Percentiles rank a stretch among this genome's conserved stretches.
phyloP scores from a whole-genome alignment of 2,888 invertebrate species.

The Antheraea yamamai region DNA sequence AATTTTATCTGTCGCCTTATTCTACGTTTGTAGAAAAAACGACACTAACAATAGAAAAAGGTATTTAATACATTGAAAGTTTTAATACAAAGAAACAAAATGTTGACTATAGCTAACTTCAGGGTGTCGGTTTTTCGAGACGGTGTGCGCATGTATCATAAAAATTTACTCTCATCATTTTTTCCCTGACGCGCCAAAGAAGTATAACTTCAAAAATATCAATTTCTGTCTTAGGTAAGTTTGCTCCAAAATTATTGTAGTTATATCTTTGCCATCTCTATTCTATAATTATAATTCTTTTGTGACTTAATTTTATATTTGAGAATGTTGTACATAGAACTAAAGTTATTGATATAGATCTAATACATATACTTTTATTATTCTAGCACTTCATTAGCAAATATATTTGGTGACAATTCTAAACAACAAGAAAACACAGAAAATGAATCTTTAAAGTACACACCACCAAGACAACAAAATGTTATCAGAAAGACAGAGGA shows the following conservation, averaged over 20 bases:
- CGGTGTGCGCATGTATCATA: too few relatives aligned
- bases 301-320: not conserved
- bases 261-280: not conserved
- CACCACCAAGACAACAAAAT: constrained; percentile 54
- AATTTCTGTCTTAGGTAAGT: not conserved
- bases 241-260: not conserved
- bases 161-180: too few relatives aligned
- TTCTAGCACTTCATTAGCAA: constrained; percentile 69
- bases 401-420: constrained; percentile 56
- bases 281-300: too few relatives aligned
- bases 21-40: too few relatives aligned
- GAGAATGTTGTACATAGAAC: not conserved
- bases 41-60: too few relatives aligned
- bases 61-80: too few relatives aligned
- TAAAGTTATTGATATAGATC: not conserved
- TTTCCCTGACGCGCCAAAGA: too few relatives aligned
- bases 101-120: too few relatives aligned
- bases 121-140: too few relatives aligned
- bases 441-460: constrained; percentile 65
- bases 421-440: constrained; percentile 40
- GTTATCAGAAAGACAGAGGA: constrained; percentile 42
- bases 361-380: constrained; percentile 18
- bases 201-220: not conserved
- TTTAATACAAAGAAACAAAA: too few relatives aligned
- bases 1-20: too few relatives aligned